Evolutionary conservation across 2,888 invertebrate species (phyloP).

Genomic region (Lamproptera curius): DNA sequence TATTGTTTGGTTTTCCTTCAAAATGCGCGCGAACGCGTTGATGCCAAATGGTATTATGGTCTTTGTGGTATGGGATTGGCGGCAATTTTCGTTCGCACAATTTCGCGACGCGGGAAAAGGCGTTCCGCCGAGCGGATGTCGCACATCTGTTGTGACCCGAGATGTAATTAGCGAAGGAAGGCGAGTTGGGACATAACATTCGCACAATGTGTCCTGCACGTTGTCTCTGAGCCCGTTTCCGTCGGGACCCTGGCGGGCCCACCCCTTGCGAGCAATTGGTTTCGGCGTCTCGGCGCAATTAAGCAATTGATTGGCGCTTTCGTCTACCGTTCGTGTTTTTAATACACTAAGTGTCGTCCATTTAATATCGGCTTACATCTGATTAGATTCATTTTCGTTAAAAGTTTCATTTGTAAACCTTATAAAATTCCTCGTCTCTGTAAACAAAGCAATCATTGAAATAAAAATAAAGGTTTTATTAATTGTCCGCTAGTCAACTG

Average conservation of each 20-base stretch:
- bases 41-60: constrained; percentile 24
- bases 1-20: constrained; percentile 34
- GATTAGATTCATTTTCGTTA: no score
- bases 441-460: no score
- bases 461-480: no score
- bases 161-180: constrained; percentile 68
- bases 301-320: constrained; percentile 21
- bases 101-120: constrained; percentile 26
- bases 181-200: constrained; percentile 44
- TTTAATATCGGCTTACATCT: no score
- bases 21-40: no score
- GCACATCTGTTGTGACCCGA: constrained; percentile 71
- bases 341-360: no score
- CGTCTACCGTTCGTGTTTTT: no score
- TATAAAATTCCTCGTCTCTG: no score
- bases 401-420: no score
- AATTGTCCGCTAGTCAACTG: no score
- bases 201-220: constrained; percentile 73
- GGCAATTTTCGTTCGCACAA: constrained; percentile 25
- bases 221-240: constrained; percentile 49
- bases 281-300: constrained; percentile 20
- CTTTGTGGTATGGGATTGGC: constrained; percentile 20
- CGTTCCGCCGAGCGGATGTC: constrained; percentile 59
- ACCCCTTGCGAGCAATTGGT: constrained; percentile 22
- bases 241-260: constrained; percentile 34